Percentiles rank a stretch among this genome's conserved stretches.
Conservation (phyloP, 2,888 invertebrate species). For the Drosophila monieri region DNA sequence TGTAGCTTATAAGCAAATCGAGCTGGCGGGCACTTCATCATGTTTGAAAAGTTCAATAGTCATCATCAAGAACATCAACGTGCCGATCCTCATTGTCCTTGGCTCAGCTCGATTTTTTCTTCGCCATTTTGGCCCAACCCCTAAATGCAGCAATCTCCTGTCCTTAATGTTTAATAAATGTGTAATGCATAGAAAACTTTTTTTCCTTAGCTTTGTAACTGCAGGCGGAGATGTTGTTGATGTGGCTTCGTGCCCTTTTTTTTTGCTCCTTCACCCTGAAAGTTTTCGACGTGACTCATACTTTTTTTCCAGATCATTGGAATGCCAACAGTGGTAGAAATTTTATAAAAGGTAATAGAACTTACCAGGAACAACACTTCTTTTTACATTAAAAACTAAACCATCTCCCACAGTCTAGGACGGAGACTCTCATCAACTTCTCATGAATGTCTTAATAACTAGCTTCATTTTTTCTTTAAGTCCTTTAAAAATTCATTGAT, state of each 20-base stretch:
- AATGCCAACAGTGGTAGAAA: slow-evolving; percentile 47
- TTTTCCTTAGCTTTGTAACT: slow-evolving; percentile 49
- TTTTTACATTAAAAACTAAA: too few relatives aligned
- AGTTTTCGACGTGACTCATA: slow-evolving; percentile 63
- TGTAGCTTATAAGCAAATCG: slow-evolving; percentile 27
- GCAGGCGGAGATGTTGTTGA: slow-evolving; percentile 47
- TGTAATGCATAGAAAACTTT: slow-evolving; percentile 73
- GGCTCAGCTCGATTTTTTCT: slow-evolving; percentile 20
- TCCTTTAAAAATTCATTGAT: background rate
- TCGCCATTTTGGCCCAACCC: slow-evolving; percentile 51
- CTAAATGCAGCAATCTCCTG: slow-evolving; percentile 61
- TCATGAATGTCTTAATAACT: background rate
- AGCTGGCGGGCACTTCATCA: slow-evolving; percentile 65
- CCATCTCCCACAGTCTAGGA: too few relatives aligned
- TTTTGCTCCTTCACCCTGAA: slow-evolving; percentile 26
- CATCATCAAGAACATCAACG: slow-evolving; percentile 76
- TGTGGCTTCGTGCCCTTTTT: slow-evolving; percentile 11
- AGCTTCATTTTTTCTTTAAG: background rate
- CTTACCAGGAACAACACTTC: too few relatives aligned
- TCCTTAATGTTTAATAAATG: slow-evolving; percentile 77
- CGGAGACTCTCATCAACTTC: too few relatives aligned
- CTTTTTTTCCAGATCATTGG: slow-evolving; percentile 53
- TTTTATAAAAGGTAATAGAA: background rate
- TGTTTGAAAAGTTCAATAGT: slow-evolving; percentile 77
- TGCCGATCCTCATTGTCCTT: slow-evolving; percentile 58